Conservation (phyloP, 35 echinoderm and acorn worm genomes). For the Patiria miniata region DNA sequence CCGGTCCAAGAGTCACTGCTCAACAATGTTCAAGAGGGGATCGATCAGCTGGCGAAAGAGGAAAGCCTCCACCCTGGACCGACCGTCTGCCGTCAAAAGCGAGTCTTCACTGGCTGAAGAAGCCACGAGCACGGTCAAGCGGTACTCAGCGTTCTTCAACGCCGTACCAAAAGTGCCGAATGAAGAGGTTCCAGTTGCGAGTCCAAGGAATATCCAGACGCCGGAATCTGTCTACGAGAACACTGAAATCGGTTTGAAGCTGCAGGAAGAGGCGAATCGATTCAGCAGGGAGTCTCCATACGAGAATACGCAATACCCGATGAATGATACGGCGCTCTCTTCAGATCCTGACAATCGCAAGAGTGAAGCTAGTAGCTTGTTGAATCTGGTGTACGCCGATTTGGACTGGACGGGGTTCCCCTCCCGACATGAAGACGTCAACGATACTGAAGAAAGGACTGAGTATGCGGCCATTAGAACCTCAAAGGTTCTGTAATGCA, state of each 20-base stretch:
- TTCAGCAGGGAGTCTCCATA: neutral
- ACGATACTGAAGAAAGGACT: neutral
- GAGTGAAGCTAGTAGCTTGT: neutral
- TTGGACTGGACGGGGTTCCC: conserved; percentile 10
- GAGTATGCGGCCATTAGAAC: conserved; percentile 3
- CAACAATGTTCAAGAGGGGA: neutral
- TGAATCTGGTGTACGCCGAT: neutral
- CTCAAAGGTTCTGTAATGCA: neutral
- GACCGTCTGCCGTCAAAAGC: neutral
- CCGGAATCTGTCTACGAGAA: conserved; percentile 15
- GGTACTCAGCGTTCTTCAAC: conserved; percentile 13
- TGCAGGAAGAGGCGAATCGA: neutral
- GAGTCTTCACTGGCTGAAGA: neutral
- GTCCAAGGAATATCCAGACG: neutral
- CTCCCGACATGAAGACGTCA: neutral
- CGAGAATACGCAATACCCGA: neutral
- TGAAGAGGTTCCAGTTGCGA: neutral
- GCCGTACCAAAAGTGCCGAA: neutral
- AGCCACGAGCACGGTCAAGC: neutral
- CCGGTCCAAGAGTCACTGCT: conserved; percentile 8
- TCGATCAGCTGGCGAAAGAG: neutral
- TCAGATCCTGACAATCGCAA: neutral
- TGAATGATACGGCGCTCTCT: neutral
- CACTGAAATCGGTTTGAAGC: neutral
- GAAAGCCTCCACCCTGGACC: neutral